phyloP scores from a whole-genome alignment of 53 echinoderm and acorn worm genomes.

The Echinometra lucunter region DNA sequence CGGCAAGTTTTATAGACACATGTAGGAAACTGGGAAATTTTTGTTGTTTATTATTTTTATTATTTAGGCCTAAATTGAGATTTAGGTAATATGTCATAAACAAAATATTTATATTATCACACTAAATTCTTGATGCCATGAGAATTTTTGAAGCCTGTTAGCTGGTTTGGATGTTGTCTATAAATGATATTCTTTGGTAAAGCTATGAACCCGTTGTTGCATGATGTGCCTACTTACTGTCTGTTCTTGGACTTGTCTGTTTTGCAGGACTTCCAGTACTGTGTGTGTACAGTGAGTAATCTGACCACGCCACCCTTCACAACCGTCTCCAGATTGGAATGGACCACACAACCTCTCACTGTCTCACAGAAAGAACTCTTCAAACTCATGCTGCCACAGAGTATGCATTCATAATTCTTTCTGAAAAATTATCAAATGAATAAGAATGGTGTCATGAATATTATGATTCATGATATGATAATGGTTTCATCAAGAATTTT shows the following conservation, averaged over 20 bases:
- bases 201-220: neutral
- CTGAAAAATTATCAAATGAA: neutral
- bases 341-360: conserved; percentile 70
- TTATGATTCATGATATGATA: no score
- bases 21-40: no score
- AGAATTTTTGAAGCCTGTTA: neutral
- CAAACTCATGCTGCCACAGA: conserved; percentile 83
- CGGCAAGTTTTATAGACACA: no score
- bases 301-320: conserved; percentile 89
- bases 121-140: neutral
- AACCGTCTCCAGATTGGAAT: conserved; percentile 75
- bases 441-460: neutral
- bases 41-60: no score
- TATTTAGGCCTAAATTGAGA: no score
- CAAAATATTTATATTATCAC: no score
- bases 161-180: neutral
- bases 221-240: neutral
- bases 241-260: neutral
- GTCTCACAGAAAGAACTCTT: conserved; percentile 79
- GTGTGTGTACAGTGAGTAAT: conserved; percentile 90
- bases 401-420: conserved; percentile 64
- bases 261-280: conserved; percentile 86
- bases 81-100: no score
- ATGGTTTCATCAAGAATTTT: no score
- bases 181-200: neutral